A percentile compares a stretch with the other conserved stretches of the same genome.
Evolutionary conservation across 2,888 invertebrate species (phyloP).

Genomic region (Germaria angustata): DNA sequence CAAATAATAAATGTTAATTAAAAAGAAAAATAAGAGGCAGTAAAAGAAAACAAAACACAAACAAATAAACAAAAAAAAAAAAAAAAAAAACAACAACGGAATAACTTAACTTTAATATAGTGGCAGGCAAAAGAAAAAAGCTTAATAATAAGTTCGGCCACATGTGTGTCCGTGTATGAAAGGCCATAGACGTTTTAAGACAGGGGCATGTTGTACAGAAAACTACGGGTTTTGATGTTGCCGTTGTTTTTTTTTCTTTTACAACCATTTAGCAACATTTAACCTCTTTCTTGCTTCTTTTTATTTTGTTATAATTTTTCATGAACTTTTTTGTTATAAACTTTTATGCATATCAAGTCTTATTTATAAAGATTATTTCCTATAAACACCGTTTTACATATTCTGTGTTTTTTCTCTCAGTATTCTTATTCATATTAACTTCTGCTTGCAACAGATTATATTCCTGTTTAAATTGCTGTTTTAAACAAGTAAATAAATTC

Average conservation of each 20-base stretch:
- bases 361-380: slow-evolving; percentile 33
- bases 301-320: neutral
- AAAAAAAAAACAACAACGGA: no score
- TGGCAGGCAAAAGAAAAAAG: no score
- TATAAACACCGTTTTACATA: slow-evolving; percentile 30
- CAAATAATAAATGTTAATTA: slow-evolving; percentile 22
- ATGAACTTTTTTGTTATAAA: slow-evolving; percentile 3
- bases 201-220: slow-evolving; percentile 9
- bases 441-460: slow-evolving; percentile 7
- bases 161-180: neutral
- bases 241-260: slow-evolving; percentile 2
- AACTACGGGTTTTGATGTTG: neutral
- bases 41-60: slow-evolving; percentile 2
- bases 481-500: slow-evolving; percentile 49
- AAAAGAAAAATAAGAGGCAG: slow-evolving; percentile 44
- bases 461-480: slow-evolving; percentile 31
- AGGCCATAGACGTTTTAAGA: slow-evolving; percentile 9
- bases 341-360: neutral
- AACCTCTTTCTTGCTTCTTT: slow-evolving; percentile 53
- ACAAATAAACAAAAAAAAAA: slow-evolving; percentile 7
- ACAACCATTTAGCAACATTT: slow-evolving; percentile 58
- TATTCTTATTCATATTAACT: neutral
- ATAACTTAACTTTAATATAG: no score
- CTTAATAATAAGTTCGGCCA: slow-evolving; percentile 22
- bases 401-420: neutral